phyloP scores from a whole-genome alignment of 1,140 invertebrate genomes.

The Paraescarpia echinospica region DNA sequence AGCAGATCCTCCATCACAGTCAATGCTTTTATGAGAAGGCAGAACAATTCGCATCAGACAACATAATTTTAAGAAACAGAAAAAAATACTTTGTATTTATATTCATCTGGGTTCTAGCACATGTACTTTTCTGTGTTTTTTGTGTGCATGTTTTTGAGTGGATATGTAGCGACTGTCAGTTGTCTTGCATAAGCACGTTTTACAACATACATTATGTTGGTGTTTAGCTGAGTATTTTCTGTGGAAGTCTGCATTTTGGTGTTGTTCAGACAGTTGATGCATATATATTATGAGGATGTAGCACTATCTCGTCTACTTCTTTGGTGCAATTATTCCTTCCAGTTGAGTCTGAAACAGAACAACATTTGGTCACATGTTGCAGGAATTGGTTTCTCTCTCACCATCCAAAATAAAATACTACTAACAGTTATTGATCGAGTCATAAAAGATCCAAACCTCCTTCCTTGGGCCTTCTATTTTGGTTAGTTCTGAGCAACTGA shows the following conservation, averaged over 20 bases:
- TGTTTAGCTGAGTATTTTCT: not conserved
- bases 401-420: no score
- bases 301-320: constrained; percentile 65
- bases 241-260: not conserved
- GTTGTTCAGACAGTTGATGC: not conserved
- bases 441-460: no score
- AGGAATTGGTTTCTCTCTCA: constrained; percentile 4
- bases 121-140: not conserved
- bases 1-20: not conserved
- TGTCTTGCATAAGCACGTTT: not conserved
- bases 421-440: no score
- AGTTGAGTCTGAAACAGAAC: constrained; percentile 71
- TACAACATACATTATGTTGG: not conserved
- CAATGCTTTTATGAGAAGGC: not conserved
- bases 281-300: not conserved
- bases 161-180: not conserved
- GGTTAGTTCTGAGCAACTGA: not conserved
- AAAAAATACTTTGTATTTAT: not conserved
- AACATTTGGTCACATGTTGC: not conserved
- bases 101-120: not conserved
- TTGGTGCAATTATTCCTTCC: constrained; percentile 88
- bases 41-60: not conserved
- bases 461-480: no score
- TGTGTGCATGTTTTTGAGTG: not conserved
- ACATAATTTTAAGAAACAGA: not conserved